A percentile compares a stretch with the other conserved stretches of the same genome.
These are phyloP conservation scores for Zoanthus solanderi DNA, from an alignment of 92 coral and sea anemone species.

Conservation along the genomic window DNA sequence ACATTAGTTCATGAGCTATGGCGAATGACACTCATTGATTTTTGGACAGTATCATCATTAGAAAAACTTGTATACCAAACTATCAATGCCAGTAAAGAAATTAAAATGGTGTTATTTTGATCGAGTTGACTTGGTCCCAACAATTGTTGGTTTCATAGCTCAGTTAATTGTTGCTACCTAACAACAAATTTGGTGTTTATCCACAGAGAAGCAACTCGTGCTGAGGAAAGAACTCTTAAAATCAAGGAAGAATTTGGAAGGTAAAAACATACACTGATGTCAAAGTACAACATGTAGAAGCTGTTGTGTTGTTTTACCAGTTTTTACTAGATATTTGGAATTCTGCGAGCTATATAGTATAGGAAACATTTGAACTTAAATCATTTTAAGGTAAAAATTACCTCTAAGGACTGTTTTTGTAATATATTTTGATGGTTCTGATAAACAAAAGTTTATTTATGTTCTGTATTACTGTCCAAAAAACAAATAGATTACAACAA, in stretches of 20 bases:
- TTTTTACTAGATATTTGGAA: not conserved
- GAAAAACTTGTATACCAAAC: not conserved
- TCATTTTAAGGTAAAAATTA: no score
- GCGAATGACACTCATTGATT: not conserved
- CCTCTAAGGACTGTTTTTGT: no score
- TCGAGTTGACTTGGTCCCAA: not conserved
- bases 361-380: no score
- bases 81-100: not conserved
- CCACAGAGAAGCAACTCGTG: slow-evolving; percentile 50
- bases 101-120: not conserved
- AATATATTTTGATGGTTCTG: no score
- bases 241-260: slow-evolving; percentile 92
- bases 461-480: no score
- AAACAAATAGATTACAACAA: no score
- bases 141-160: not conserved
- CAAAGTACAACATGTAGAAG: not conserved
- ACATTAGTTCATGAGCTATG: not conserved
- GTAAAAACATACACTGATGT: slow-evolving; percentile 43
- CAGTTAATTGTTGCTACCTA: not conserved
- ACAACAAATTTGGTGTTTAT: not conserved
- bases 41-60: not conserved
- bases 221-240: slow-evolving; percentile 76
- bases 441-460: no score
- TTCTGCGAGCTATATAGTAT: no score
- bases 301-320: not conserved